Conservation (phyloP, 1,140 invertebrate species). For the Brachionus calyciflorus region DNA sequence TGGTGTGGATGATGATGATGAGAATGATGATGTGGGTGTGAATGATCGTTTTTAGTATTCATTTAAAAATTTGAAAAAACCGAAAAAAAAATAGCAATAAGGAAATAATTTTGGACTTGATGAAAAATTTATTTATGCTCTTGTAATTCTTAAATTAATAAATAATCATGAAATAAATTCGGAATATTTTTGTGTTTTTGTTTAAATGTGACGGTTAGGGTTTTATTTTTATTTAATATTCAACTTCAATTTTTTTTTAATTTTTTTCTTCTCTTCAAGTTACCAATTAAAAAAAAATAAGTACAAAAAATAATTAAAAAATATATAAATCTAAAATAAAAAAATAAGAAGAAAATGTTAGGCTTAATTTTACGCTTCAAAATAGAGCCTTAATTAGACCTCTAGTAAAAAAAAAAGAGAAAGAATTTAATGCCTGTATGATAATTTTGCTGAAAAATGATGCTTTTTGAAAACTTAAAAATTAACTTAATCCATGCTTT, state of each 20-base stretch:
- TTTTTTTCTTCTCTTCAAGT: slow-evolving; percentile 6
- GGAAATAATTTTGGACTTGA: no score
- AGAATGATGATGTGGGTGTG: slow-evolving; percentile 1
- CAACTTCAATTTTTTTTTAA: no score
- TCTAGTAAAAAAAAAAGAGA: background rate
- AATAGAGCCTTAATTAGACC: no score
- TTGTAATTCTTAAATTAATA: no score
- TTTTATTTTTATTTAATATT: no score
- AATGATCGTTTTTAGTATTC: slow-evolving; percentile 46
- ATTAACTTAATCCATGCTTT: slow-evolving; percentile 41
- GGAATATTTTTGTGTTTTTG: no score
- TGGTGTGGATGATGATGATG: background rate
- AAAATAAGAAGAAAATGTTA: no score
- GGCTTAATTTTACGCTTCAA: no score
- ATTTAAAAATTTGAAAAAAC: background rate
- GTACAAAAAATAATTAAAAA: slow-evolving; percentile 34
- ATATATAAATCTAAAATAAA: slow-evolving; percentile 35
- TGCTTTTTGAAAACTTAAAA: background rate
- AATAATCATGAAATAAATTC: no score
- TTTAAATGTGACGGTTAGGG: no score
- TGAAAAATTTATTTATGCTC: no score
- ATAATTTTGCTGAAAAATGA: background rate
- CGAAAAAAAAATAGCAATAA: no score
- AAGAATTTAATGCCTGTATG: background rate
- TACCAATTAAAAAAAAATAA: slow-evolving; percentile 5